Percentiles rank a stretch among this genome's conserved stretches.
These are phyloP conservation scores for Odocoileus hemionus DNA, from an alignment of 2,113 vertebrate species.

Conservation along the genomic window DNA sequence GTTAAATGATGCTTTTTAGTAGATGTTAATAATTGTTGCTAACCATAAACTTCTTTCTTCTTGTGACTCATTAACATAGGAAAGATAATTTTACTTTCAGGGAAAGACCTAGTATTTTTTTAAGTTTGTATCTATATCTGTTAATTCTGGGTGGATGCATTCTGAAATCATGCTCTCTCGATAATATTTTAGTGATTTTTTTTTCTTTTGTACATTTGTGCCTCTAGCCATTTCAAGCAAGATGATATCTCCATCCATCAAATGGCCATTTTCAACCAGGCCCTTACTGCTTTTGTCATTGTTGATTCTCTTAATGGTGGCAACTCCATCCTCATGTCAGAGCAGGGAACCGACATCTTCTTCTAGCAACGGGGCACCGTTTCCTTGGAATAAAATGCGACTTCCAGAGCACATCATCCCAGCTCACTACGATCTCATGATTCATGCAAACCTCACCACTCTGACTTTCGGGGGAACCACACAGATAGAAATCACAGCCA, in stretches of 20 bases:
- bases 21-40: background rate
- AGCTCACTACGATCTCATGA: constrained; percentile 84
- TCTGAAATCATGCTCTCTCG: background rate
- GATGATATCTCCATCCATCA: background rate
- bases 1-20: background rate
- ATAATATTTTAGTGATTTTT: background rate
- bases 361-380: constrained; percentile 76
- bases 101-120: background rate
- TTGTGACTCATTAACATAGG: background rate
- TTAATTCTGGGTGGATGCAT: background rate
- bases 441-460: constrained; percentile 91
- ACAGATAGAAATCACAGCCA: constrained; percentile 81
- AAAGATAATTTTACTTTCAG: constrained; percentile 25
- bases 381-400: constrained; percentile 88
- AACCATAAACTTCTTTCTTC: background rate
- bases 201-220: background rate
- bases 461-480: constrained; percentile 82
- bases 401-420: constrained; percentile 85
- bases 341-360: constrained; percentile 41
- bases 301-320: background rate
- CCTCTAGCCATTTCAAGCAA: background rate
- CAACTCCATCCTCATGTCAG: background rate
- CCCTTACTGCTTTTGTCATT: background rate
- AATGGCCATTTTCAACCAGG: background rate
- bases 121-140: background rate